A percentile compares a stretch with the other conserved stretches of the same genome.
phyloP scores from a whole-genome alignment of 1,140 invertebrate genomes.

The Neodiprion pinetum region DNA sequence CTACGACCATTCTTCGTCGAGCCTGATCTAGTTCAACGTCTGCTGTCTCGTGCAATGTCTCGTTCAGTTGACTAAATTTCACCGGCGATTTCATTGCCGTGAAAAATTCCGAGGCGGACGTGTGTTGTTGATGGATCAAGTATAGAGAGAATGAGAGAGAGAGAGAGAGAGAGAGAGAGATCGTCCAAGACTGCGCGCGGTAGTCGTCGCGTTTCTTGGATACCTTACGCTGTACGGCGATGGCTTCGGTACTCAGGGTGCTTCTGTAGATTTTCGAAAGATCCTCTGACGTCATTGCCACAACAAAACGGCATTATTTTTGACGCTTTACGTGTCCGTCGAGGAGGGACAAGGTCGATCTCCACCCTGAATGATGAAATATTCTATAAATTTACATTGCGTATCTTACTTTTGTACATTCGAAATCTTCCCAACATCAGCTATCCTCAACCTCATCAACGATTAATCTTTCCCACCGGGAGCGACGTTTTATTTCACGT shows the following conservation, averaged over 20 bases:
- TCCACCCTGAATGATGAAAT: too few relatives aligned
- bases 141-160: background rate
- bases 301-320: too few relatives aligned
- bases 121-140: background rate
- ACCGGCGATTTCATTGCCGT: background rate
- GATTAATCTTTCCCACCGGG: background rate
- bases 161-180: background rate
- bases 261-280: too few relatives aligned
- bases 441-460: background rate
- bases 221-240: too few relatives aligned
- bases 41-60: background rate
- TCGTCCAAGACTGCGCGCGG: background rate
- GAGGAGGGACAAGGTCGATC: too few relatives aligned
- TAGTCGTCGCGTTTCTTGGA: too few relatives aligned
- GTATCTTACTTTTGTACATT: too few relatives aligned
- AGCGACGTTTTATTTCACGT: background rate
- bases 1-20: slow-evolving; percentile 5
- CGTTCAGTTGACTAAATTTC: background rate
- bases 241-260: too few relatives aligned
- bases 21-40: slow-evolving; percentile 15
- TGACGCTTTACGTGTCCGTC: too few relatives aligned
- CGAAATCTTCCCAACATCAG: too few relatives aligned
- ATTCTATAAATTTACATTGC: too few relatives aligned
- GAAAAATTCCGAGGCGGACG: background rate
- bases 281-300: too few relatives aligned